These are phyloP conservation scores for Chrysemys picta DNA, from an alignment of 2,113 vertebrate species.

Conservation along the genomic window DNA sequence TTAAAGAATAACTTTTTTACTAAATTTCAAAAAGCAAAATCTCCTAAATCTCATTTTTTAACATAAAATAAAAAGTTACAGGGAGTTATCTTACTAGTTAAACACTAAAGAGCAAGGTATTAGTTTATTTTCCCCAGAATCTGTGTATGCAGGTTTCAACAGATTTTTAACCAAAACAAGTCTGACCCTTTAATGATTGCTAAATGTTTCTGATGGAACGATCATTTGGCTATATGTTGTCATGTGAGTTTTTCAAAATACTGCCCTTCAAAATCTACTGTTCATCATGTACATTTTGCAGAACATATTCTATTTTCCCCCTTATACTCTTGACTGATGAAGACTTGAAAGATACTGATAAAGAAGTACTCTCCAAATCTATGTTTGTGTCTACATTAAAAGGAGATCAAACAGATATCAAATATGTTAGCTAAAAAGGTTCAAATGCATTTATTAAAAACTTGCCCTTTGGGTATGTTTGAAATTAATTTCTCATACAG, in stretches of 20 bases:
- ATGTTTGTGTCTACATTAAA: not conserved
- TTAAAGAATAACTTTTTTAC: not conserved
- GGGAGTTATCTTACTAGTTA: accelerated
- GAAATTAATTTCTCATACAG: not conserved
- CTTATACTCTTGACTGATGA: not conserved
- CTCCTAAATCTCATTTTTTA: not conserved
- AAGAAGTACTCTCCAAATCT: not conserved
- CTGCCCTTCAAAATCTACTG: not conserved
- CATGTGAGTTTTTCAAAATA: not conserved
- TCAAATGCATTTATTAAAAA: not conserved
- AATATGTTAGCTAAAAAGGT: not conserved
- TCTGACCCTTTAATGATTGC: not conserved
- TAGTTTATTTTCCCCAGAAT: not conserved
- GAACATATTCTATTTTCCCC: not conserved
- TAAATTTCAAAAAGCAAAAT: not conserved
- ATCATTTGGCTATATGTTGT: accelerated
- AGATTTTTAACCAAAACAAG: accelerated
- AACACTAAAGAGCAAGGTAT: not conserved
- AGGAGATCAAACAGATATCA: not conserved
- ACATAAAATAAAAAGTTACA: not conserved
- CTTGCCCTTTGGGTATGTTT: not conserved
- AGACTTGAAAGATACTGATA: not conserved
- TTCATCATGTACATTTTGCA: not conserved
- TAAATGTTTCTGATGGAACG: not conserved
- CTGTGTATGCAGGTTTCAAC: accelerated